Conservation (phyloP, 2,797 vertebrate genomes). For the Manis javanica region DNA sequence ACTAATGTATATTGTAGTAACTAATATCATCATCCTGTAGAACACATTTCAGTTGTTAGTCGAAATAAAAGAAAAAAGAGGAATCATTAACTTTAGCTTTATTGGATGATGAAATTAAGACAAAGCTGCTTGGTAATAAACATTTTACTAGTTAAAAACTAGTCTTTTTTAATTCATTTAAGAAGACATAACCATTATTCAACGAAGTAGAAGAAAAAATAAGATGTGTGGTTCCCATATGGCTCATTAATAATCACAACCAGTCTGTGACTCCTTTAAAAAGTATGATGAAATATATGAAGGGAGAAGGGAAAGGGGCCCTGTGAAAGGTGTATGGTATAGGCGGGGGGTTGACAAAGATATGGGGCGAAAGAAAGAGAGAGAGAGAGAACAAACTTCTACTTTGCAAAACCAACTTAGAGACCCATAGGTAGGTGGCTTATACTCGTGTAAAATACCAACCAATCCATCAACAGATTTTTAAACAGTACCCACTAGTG, state of each 20-base stretch:
- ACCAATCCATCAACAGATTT: constrained; percentile 56
- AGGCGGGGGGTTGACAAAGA: constrained; percentile 36
- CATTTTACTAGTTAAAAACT: constrained; percentile 58
- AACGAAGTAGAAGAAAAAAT: constrained; percentile 57
- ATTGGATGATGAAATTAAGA: constrained; percentile 55
- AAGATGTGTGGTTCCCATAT: constrained; percentile 69
- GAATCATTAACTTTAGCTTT: constrained; percentile 34
- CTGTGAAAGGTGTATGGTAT: constrained; percentile 34
- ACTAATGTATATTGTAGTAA: constrained; percentile 43
- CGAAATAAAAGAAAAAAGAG: constrained; percentile 54
- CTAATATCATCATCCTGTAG: constrained; percentile 5
- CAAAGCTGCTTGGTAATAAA: background rate
- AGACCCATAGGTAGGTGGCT: constrained; percentile 47
- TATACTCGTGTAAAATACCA: constrained; percentile 70
- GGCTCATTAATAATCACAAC: constrained; percentile 70
- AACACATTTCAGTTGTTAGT: constrained; percentile 48
- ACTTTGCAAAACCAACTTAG: constrained; percentile 60
- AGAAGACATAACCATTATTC: constrained; percentile 51
- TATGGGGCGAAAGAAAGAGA: constrained; percentile 54
- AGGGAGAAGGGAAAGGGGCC: constrained; percentile 57
- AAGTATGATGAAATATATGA: constrained; percentile 68
- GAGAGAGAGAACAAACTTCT: constrained; percentile 64
- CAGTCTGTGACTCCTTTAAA: constrained; percentile 67
- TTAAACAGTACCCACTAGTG: constrained; percentile 55
- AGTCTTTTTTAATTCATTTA: constrained; percentile 23